phyloP scores from a whole-genome alignment of 2,113 vertebrate species.

The Ariopsis seemanni region DNA sequence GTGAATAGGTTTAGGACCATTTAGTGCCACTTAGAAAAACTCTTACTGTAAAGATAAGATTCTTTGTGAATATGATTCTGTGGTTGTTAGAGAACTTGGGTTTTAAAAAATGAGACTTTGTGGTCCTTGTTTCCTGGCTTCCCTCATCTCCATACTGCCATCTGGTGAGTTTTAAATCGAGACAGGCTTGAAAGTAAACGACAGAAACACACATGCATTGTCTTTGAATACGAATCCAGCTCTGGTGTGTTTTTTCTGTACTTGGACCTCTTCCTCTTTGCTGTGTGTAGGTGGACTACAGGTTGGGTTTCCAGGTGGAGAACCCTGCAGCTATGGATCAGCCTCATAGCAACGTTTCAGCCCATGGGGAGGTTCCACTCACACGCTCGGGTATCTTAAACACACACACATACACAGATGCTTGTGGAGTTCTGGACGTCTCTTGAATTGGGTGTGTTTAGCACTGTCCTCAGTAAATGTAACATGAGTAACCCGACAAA shows the following conservation, averaged over 20 bases:
- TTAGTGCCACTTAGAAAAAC: not conserved
- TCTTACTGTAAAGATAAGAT: not conserved
- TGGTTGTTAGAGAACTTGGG: not conserved
- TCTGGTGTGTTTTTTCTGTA: not conserved
- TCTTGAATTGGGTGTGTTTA: not conserved
- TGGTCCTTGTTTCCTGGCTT: not conserved
- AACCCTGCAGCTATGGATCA: constrained; percentile 86
- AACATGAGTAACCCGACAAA: not conserved
- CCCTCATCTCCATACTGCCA: constrained; percentile 7
- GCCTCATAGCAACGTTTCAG: constrained; percentile 90
- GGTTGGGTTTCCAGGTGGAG: constrained; percentile 89
- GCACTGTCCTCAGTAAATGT: not conserved
- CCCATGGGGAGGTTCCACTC: constrained; percentile 87
- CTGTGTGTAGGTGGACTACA: constrained; percentile 86
- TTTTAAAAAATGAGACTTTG: not conserved
- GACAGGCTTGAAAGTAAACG: not conserved
- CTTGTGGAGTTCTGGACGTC: not conserved
- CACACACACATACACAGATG: not conserved
- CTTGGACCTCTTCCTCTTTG: not conserved
- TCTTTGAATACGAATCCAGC: not conserved
- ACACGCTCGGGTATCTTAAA: constrained; percentile 79
- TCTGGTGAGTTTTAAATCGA: not conserved
- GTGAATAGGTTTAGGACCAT: not conserved
- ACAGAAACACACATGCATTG: not conserved
- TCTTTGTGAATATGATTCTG: not conserved